phyloP scores from a whole-genome alignment of 2,797 vertebrate species.

The Heliangelus exortis region DNA sequence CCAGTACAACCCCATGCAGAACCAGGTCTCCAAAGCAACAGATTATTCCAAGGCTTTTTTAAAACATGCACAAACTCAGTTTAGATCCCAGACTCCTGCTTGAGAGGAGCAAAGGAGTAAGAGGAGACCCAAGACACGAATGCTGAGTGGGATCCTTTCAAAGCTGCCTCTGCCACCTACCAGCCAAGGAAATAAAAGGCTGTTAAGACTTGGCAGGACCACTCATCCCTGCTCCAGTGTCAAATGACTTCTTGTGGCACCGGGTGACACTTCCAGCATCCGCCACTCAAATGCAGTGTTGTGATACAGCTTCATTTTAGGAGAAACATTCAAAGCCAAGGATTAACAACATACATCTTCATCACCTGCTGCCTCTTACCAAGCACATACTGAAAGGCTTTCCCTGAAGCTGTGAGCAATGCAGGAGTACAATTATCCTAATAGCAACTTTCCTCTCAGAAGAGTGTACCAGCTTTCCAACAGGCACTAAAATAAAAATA shows the following conservation, averaged over 20 bases:
- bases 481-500: conserved; percentile 1
- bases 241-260: conserved; percentile 22
- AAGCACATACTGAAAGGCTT: background rate
- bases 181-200: conserved; percentile 6
- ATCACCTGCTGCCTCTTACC: conserved; percentile 18
- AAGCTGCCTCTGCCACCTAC: background rate
- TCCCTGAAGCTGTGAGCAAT: background rate
- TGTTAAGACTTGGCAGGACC: conserved; percentile 7
- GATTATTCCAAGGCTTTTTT: background rate
- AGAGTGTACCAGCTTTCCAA: background rate
- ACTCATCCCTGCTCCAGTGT: background rate
- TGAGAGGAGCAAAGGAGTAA: background rate
- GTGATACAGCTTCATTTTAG: background rate
- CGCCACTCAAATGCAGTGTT: background rate
- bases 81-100: background rate
- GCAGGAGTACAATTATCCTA: conserved; percentile 13
- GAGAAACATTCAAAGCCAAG: background rate
- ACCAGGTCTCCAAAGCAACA: background rate
- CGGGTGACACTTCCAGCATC: accelerated
- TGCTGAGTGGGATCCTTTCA: background rate
- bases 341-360: conserved; percentile 15
- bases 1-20: background rate
- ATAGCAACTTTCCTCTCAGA: background rate
- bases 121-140: background rate
- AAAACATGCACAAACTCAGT: accelerated